A percentile compares a stretch with the other conserved stretches of the same genome.
Evolutionary conservation across 1,140 invertebrate species (phyloP).

Genomic region (Anastrepha ludens): DNA sequence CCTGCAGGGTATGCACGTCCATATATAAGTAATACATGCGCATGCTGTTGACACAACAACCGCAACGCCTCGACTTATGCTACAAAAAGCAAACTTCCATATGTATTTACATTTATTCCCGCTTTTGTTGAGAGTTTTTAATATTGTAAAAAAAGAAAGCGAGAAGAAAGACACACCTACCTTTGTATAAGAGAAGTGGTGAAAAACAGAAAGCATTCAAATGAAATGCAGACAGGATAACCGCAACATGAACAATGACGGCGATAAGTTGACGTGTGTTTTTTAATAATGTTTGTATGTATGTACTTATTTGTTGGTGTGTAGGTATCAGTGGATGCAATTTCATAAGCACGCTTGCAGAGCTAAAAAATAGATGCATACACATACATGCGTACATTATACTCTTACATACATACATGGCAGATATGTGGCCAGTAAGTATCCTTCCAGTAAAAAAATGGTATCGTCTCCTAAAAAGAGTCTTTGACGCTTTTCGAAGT

Average conservation of each 20-base stretch:
- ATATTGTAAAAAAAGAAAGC: background rate
- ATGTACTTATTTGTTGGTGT: background rate
- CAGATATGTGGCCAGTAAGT: too few relatives aligned
- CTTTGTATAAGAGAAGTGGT: background rate
- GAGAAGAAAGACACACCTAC: background rate
- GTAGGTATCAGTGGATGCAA: background rate
- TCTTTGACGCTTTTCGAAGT: too few relatives aligned
- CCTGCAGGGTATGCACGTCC: background rate
- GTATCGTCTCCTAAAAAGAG: too few relatives aligned
- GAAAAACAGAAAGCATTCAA: background rate
- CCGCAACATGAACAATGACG: conserved; percentile 17
- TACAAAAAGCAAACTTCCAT: background rate
- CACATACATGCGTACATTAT: background rate
- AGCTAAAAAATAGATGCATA: too few relatives aligned
- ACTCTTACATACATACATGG: too few relatives aligned
- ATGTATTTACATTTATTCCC: background rate
- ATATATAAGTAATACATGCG: background rate
- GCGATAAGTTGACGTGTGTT: conserved; percentile 12
- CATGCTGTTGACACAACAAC: background rate
- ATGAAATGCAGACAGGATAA: conserved; percentile 15
- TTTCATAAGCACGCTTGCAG: background rate
- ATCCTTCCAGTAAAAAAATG: too few relatives aligned
- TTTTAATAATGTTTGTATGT: conserved; percentile 15
- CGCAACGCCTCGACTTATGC: conserved; percentile 28
- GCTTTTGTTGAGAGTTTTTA: conserved; percentile 41